Evolutionary conservation across 2,888 invertebrate species (phyloP), one percentile per base, ranked within the genome.

Genomic region (Ellobium chinense): DNA sequence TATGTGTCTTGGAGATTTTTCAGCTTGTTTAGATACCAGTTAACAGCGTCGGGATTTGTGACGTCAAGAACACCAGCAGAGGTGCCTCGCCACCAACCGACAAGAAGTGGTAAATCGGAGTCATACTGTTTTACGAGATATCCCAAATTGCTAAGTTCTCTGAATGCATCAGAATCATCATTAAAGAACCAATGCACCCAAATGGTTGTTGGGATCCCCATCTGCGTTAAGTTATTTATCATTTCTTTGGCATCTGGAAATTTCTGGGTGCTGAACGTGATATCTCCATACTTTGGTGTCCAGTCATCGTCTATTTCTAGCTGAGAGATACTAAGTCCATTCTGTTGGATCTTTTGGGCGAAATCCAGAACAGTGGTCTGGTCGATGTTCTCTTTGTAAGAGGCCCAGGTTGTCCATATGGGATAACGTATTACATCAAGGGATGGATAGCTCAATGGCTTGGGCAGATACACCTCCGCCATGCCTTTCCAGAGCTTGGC

Each of bases 391-490:
- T 94, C 93, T 87, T 95, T 95, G 90, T 96, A 97, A 82, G 95
- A 94, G 0, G 96, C 96, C 97, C 97, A 97, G 0, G 97, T 97
- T 0, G 97, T 97, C 97, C 97, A 98, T 78, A 97, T 95, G 0
- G 97, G 97, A 91, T 96, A 94, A 78, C 94, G 93, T 24, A 97
- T 95, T 95, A 97, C 96, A 77, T 95, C 93, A 78, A 93, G 93
- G 86, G 96, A 95, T 0, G 96, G 96, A 72, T 94, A 91, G 58
- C 94, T 95, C 24, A 74, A 91, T 0, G 96, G 95, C 87, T 94
- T 95, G 2, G 95, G 95, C 54, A 96, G 93, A 87, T 95, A 95
- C 2, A 93, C 94, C 36, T 94, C 92, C 0, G 95, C 93, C 0
- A 95, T 95, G 14, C 84, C 79, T 31, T 82, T 54, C 74, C 86